A percentile compares a stretch with the other conserved stretches of the same genome.
phyloP scores from a whole-genome alignment of 1,140 invertebrate genomes.

The Drosophila bocqueti region DNA sequence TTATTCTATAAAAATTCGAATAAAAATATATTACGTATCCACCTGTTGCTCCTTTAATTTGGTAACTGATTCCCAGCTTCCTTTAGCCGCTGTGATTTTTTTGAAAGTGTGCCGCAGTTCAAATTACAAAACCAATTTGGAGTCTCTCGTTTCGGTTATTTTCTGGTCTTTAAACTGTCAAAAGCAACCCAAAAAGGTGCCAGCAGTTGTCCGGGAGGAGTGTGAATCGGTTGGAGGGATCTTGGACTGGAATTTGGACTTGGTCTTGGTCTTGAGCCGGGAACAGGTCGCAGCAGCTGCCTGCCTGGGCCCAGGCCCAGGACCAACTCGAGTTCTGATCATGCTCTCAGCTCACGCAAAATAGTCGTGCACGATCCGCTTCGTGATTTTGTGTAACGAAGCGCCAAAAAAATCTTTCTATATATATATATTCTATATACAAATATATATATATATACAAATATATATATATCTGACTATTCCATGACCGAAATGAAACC shows the following conservation, averaged over 20 bases:
- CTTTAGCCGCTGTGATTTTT: background rate
- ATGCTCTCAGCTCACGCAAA: slow-evolving; percentile 85
- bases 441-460: slow-evolving; percentile 5
- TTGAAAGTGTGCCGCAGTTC: slow-evolving; percentile 26
- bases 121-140: slow-evolving; percentile 47
- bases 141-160: slow-evolving; percentile 23
- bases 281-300: slow-evolving; percentile 56
- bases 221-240: slow-evolving; percentile 17
- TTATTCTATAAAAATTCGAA: background rate
- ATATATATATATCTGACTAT: slow-evolving; percentile 39
- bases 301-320: slow-evolving; percentile 12
- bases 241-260: background rate
- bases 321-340: slow-evolving; percentile 69
- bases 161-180: slow-evolving; percentile 36
- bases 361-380: slow-evolving; percentile 85
- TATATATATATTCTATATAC: slow-evolving; percentile 35
- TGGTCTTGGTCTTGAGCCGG: background rate
- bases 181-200: slow-evolving; percentile 36
- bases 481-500: slow-evolving; percentile 69
- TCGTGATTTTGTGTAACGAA: slow-evolving; percentile 85
- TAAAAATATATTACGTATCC: background rate
- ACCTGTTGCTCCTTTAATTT: background rate
- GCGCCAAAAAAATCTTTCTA: slow-evolving; percentile 72
- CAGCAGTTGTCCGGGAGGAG: slow-evolving; percentile 23
- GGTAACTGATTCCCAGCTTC: background rate